These are phyloP conservation scores for Eublepharis macularius DNA, from an alignment of 2,113 vertebrate genomes.

Conservation along the genomic window DNA sequence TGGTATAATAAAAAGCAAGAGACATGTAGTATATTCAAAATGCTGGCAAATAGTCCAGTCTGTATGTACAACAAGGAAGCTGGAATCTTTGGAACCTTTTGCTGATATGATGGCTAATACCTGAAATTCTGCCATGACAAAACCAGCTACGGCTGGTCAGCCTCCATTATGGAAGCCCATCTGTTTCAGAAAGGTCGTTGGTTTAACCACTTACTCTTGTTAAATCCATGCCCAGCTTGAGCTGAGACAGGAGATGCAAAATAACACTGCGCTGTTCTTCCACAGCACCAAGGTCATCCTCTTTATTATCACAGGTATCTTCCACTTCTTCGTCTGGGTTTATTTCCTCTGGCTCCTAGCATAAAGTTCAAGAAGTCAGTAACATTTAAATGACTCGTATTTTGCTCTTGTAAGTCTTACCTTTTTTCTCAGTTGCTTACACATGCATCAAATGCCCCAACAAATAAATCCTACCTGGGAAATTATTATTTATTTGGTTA, in stretches of 20 bases:
- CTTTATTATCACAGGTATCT: slow-evolving; percentile 83
- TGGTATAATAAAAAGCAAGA: background rate
- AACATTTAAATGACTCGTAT: slow-evolving; percentile 15
- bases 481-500: too few relatives aligned
- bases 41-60: background rate
- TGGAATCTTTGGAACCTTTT: background rate
- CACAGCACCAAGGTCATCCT: slow-evolving; percentile 91
- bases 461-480: too few relatives aligned
- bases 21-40: background rate
- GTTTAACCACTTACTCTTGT: slow-evolving; percentile 85
- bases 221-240: slow-evolving; percentile 98
- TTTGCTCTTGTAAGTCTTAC: background rate
- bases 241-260: slow-evolving; percentile 96
- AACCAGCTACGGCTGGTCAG: background rate
- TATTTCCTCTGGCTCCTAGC: slow-evolving; percentile 91
- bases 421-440: too few relatives aligned
- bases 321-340: slow-evolving; percentile 89
- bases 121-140: background rate
- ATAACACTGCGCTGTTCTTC: slow-evolving; percentile 98
- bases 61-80: background rate
- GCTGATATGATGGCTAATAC: background rate
- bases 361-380: slow-evolving; percentile 23
- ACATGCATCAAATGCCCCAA: too few relatives aligned
- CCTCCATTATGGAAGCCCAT: background rate
- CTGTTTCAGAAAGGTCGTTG: background rate